Evolutionary conservation across 1,140 invertebrate genomes (phyloP).

Genomic region (Philaenus spumarius): DNA sequence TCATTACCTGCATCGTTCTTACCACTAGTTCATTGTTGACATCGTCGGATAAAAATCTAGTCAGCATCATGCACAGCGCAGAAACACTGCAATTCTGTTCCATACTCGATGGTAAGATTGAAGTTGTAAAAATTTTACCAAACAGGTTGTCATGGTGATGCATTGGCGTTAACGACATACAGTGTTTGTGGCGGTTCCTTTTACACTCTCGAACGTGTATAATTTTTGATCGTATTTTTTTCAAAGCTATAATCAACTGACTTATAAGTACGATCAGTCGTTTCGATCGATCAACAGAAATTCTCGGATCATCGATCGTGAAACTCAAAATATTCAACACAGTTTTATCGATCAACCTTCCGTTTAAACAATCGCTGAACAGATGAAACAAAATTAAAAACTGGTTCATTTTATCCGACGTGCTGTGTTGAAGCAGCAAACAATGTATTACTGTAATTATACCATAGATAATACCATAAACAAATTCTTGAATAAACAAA

Average conservation of each 20-base stretch:
- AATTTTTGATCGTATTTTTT: conserved; percentile 48
- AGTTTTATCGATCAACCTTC: conserved; percentile 49
- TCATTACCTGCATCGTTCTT: conserved; percentile 48
- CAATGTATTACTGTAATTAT: conserved; percentile 52
- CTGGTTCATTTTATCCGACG: conserved; percentile 47
- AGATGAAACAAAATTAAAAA: conserved; percentile 54
- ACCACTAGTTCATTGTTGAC: conserved; percentile 40
- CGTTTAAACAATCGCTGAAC: conserved; percentile 51
- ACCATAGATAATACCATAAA: conserved; percentile 53
- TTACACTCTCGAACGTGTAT: conserved; percentile 47
- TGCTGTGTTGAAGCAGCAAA: conserved; percentile 46
- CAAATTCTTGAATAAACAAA: conserved; percentile 40
- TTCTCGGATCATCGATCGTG: conserved; percentile 39
- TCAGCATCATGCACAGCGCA: conserved; percentile 48
- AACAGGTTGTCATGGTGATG: conserved; percentile 53
- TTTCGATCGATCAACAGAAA: conserved; percentile 41
- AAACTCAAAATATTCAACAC: conserved; percentile 48
- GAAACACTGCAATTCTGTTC: conserved; percentile 46
- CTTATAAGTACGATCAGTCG: conserved; percentile 52
- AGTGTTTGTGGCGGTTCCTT: conserved; percentile 45
- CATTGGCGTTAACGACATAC: conserved; percentile 39
- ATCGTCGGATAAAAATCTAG: conserved; percentile 44
- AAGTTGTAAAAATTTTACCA: conserved; percentile 40
- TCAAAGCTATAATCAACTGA: conserved; percentile 48
- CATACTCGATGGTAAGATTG: conserved; percentile 28